Base-by-base conservation (phyloP, 1,140 invertebrate genomes). In the Pachypeltis micranthus region DNA sequence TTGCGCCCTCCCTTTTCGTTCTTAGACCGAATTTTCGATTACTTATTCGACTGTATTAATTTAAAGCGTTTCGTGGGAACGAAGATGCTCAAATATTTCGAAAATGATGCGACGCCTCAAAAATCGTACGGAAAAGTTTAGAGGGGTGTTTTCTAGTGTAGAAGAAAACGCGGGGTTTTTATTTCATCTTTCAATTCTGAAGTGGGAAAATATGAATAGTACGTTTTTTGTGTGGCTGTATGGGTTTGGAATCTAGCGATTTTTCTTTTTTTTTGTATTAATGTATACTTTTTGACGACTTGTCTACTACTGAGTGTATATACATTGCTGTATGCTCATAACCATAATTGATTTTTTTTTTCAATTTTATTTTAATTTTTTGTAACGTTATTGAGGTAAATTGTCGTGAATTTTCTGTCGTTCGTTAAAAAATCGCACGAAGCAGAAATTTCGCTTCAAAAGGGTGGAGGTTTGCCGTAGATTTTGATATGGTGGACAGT, bases 171-270 rank as follows among this genome's bases (percentile, higher is more conserved):
- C n/a, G n/a, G n/a, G n/a, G n/a, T n/a, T n/a, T n/a, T n/a, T n/a
- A n/a, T n/a, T n/a, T n/a, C n/a, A n/a, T n/a, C n/a, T n/a, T n/a
- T n/a, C n/a, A n/a, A n/a, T n/a, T n/a, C n/a, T n/a, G n/a, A n/a
- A n/a, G n/a, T n/a, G n/a, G n/a, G n/a, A n/a, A n/a, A n/a, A n/a
- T n/a, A n/a, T n/a, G n/a, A n/a, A n/a, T n/a, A n/a, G n/a, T n/a
- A n/a, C n/a, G n/a, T n/a, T n/a, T n/a, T n/a, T 21, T 51, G 63
- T 65, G 63, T 64, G 63, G 61, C 51, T 64, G 63, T 65, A 65
- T 65, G 63, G 63, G 63, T 55, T 65, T 65, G 63, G 59, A 65
- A n/a, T n/a, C n/a, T 65, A 65, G 63, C 44, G 31, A 65, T 51
- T 59, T 56, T 56, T 47, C 24, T 47, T 3, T 23, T 57, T 26